Evolutionary conservation across 1,140 invertebrate genomes (phyloP).

Genomic region (Caenorhabditis brenneri): DNA sequence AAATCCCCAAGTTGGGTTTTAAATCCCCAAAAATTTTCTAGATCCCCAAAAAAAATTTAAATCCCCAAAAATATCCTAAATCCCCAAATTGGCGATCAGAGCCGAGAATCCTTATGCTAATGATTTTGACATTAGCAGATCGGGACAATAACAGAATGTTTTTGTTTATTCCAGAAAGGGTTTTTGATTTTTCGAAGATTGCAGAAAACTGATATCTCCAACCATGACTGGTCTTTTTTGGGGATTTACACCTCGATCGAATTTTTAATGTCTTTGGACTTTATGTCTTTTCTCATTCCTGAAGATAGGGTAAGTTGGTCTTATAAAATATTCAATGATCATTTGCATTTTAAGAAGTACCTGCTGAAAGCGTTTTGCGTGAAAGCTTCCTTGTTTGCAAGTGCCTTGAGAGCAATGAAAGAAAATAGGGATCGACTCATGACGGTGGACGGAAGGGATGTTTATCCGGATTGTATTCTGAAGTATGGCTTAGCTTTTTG

Average conservation of each 20-base stretch:
- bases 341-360: neutral
- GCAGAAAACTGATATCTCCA: neutral
- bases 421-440: neutral
- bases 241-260: constrained; percentile 6
- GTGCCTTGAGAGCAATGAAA: neutral
- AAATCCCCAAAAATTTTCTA: too few relatives aligned
- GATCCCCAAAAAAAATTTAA: too few relatives aligned
- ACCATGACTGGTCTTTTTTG: neutral
- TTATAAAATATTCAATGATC: neutral
- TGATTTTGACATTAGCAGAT: too few relatives aligned
- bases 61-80: too few relatives aligned
- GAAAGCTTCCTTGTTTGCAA: neutral
- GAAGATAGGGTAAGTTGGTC: neutral
- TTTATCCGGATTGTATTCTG: neutral
- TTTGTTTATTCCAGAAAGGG: too few relatives aligned
- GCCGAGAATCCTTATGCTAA: too few relatives aligned
- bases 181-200: neutral
- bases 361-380: neutral
- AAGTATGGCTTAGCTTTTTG: too few relatives aligned
- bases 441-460: neutral
- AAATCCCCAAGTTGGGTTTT: too few relatives aligned
- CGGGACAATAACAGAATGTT: too few relatives aligned
- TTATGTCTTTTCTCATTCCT: neutral
- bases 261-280: constrained; percentile 6
- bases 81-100: too few relatives aligned